A percentile compares a stretch with the other conserved stretches of the same genome.
Evolutionary conservation across 2,113 vertebrate genomes (phyloP).

Genomic region (Saccopteryx leptura): DNA sequence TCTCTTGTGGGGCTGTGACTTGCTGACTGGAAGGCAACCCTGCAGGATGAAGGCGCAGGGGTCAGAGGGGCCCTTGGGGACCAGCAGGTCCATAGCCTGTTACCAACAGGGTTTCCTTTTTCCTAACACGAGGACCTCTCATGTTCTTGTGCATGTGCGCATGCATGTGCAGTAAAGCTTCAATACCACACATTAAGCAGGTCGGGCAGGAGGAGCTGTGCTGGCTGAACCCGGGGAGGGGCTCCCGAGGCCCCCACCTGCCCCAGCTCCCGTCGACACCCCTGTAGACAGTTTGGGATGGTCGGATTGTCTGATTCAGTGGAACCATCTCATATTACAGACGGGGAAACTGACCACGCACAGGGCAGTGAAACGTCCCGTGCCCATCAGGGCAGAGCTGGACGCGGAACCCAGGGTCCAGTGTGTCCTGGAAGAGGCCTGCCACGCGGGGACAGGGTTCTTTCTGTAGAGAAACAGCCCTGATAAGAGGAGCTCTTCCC

Average conservation of each 20-base stretch:
- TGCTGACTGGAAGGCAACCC: not conserved
- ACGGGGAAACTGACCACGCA: not conserved
- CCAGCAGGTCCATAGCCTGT: accelerated
- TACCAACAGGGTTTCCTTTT: not conserved
- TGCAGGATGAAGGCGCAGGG: not conserved
- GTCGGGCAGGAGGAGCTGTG: not conserved
- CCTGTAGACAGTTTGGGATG: accelerated
- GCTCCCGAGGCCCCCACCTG: accelerated
- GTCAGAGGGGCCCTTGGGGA: not conserved
- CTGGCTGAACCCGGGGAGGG: not conserved
- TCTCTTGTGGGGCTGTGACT: not conserved
- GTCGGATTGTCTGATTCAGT: not conserved
- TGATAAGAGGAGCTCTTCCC: accelerated
- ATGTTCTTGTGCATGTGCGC: accelerated
- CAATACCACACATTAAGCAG: no score
- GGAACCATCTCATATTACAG: not conserved
- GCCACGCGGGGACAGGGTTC: not conserved
- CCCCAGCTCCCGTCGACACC: not conserved
- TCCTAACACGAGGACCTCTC: not conserved
- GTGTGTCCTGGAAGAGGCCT: not conserved
- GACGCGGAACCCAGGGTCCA: accelerated
- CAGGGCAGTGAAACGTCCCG: accelerated
- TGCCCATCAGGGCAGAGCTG: no score
- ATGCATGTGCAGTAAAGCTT: no score
- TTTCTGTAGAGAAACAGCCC: not conserved